Conservation (phyloP, 2,888 invertebrate genomes). For the Drosophila flavopinicola region DNA sequence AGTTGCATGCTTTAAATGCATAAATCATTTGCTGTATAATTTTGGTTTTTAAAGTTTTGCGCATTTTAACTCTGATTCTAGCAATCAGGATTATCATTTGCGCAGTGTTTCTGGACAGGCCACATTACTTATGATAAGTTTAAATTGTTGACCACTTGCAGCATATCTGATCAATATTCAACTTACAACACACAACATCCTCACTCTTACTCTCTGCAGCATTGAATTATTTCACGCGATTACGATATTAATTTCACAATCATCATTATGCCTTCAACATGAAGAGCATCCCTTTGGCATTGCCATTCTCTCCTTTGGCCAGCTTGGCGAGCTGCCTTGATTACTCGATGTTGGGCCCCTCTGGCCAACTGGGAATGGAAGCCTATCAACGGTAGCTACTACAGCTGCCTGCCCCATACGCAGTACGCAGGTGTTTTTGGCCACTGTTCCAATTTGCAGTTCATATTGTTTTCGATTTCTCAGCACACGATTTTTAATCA, state of each 20-base stretch:
- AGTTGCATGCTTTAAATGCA: slow-evolving; percentile 1
- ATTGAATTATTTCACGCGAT: slow-evolving; percentile 22
- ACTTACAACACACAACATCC: no score
- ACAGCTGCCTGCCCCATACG: no score
- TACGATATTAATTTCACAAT: slow-evolving; percentile 66
- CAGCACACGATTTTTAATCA: slow-evolving; percentile 75
- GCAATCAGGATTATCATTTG: no score
- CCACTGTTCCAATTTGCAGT: slow-evolving; percentile 72
- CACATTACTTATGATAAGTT: no score
- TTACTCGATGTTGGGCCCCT: slow-evolving; percentile 37
- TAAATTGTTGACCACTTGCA: no score
- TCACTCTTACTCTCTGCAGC: slow-evolving; percentile 1
- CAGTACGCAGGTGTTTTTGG: slow-evolving; percentile 70
- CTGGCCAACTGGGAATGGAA: slow-evolving; percentile 43
- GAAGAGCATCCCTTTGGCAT: slow-evolving; percentile 16
- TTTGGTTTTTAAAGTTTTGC: neutral
- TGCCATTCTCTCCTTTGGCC: slow-evolving; percentile 13
- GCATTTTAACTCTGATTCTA: no score
- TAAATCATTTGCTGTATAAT: neutral
- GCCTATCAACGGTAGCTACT: slow-evolving; percentile 60
- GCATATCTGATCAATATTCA: neutral
- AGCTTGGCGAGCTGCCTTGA: slow-evolving; percentile 44
- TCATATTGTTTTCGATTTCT: slow-evolving; percentile 67
- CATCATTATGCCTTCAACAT: slow-evolving; percentile 51
- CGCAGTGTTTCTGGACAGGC: no score